Conservation (phyloP, 2,888 invertebrate genomes). For the Leptogaster cylindrica region DNA sequence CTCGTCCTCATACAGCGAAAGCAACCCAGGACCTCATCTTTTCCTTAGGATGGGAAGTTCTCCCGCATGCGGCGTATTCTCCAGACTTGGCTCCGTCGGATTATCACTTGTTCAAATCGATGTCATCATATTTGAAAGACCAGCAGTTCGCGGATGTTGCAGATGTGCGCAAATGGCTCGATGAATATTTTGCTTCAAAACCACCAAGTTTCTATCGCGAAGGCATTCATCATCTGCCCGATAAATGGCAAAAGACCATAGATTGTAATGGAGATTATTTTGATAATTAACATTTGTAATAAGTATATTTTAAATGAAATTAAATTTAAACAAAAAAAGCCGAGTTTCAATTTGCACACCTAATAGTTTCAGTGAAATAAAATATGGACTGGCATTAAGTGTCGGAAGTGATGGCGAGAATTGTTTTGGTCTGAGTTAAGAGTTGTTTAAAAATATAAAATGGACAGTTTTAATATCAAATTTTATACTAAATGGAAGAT, state of each 20-base stretch:
- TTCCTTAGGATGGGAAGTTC: constrained; percentile 2
- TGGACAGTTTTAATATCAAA: too few species aligned
- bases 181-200: constrained; percentile 11
- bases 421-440: too few species aligned
- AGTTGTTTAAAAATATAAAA: too few species aligned
- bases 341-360: background rate
- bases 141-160: background rate
- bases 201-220: constrained; percentile 11
- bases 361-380: too few species aligned
- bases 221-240: constrained; percentile 11
- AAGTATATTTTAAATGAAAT: background rate
- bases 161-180: constrained; percentile 14
- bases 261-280: constrained; percentile 1
- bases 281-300: background rate
- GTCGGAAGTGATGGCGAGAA: too few species aligned
- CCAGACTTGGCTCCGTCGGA: constrained; percentile 16
- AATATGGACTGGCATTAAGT: too few species aligned
- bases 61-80: constrained; percentile 16
- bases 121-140: constrained; percentile 1
- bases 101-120: constrained; percentile 13
- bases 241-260: constrained; percentile 12
- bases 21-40: background rate
- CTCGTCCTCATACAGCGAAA: background rate
- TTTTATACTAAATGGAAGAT: too few species aligned
- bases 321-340: constrained; percentile 1